Evolutionary conservation across 2,113 vertebrate species (phyloP).

Genomic region (Paramisgurnus dabryanus): DNA sequence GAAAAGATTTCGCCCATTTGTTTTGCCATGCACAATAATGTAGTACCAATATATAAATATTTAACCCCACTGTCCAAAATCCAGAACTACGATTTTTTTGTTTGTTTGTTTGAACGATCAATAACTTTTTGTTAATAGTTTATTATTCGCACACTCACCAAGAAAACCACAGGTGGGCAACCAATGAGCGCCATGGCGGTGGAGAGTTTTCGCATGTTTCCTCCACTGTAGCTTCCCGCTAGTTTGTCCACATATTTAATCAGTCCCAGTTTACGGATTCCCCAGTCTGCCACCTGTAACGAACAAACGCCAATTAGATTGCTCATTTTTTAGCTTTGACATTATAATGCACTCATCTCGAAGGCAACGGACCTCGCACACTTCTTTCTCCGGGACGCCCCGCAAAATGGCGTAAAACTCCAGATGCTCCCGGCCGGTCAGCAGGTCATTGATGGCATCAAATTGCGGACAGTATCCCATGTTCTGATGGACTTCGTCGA

Average conservation of each 20-base stretch:
- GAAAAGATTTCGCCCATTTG: no score
- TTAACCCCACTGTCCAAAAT: no score
- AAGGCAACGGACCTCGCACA: constrained; percentile 84
- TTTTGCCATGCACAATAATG: no score
- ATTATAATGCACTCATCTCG: not conserved
- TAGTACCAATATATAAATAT: no score
- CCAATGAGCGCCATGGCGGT: constrained; percentile 96
- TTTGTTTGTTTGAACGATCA: not conserved
- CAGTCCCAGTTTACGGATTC: constrained; percentile 91
- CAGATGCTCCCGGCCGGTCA: constrained; percentile 94
- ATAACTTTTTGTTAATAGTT: not conserved
- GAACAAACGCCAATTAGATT: constrained; percentile 3
- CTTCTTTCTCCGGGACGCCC: constrained; percentile 95
- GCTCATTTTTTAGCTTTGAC: not conserved
- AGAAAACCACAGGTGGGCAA: constrained; percentile 92
- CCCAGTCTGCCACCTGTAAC: constrained; percentile 93
- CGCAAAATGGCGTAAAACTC: constrained; percentile 96
- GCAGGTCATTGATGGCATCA: constrained; percentile 92
- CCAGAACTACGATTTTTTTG: no score
- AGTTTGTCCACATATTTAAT: constrained; percentile 91
- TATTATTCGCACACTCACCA: constrained; percentile 77
- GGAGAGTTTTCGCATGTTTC: constrained; percentile 95
- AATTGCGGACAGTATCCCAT: constrained; percentile 99
- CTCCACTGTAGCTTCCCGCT: constrained; percentile 94
- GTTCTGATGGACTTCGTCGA: constrained; percentile 94